Conservation (phyloP, 2,888 invertebrate species). For the Lottia scabra region DNA sequence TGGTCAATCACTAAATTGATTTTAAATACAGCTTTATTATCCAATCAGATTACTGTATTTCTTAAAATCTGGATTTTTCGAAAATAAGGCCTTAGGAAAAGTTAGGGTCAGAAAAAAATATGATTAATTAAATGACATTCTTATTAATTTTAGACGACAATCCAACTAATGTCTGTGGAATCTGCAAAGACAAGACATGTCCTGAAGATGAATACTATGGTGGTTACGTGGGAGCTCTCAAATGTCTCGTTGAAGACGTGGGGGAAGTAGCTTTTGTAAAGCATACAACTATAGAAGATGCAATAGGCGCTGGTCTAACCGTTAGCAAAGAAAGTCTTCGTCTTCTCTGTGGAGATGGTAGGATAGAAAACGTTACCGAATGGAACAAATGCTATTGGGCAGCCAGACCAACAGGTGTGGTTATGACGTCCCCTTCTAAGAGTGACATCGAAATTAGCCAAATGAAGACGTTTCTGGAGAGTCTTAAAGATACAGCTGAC, state of each 20-base stretch:
- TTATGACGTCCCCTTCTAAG: slow-evolving; percentile 75
- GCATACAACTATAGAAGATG: slow-evolving; percentile 33
- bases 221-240: slow-evolving; percentile 85
- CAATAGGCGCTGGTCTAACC: not conserved
- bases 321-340: slow-evolving; percentile 77
- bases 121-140: too few relatives aligned
- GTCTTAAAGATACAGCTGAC: not conserved
- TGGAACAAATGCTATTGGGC: slow-evolving; percentile 88
- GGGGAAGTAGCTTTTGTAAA: slow-evolving; percentile 87
- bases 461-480: not conserved
- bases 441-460: not conserved
- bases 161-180: slow-evolving; percentile 79
- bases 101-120: too few relatives aligned
- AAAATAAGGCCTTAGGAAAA: too few relatives aligned
- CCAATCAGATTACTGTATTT: too few relatives aligned
- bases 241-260: slow-evolving; percentile 83
- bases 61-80: too few relatives aligned
- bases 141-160: slow-evolving; percentile 74
- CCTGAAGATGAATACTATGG: slow-evolving; percentile 80
- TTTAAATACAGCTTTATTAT: too few relatives aligned
- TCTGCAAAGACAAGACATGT: slow-evolving; percentile 78
- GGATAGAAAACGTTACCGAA: slow-evolving; percentile 82
- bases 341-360: slow-evolving; percentile 88
- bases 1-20: too few relatives aligned
- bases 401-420: slow-evolving; percentile 86